Base-by-base conservation (phyloP, 2,113 vertebrate genomes). In the Miniopterus natalensis region DNA sequence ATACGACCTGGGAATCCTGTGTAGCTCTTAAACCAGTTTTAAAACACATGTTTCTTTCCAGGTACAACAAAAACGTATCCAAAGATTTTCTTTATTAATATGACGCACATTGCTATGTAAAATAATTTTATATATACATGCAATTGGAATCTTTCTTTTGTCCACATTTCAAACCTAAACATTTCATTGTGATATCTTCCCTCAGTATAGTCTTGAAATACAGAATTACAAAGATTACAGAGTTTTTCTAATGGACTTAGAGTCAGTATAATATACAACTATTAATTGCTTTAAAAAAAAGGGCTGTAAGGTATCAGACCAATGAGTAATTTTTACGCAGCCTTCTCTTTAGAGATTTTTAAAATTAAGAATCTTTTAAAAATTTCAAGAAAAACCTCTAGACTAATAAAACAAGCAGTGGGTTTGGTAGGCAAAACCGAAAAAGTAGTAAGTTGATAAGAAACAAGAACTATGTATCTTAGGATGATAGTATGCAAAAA, bases 311-410 rank as follows among this genome's bases (percentile, higher is more conserved):
- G 23, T 47, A 77, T 70, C 10, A 92, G 23, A 45, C 5, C 49
- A 88, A 42, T 21, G 45, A 71, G 40, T 57, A 94, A 93, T 90
- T 90, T 95, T 85, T n/a, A 83, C n/a, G 47, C 23, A 93, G 17
- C 3, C 4, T 85, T 83, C 66, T 87, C 90, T 68, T 49, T 47
- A 47, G 29, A 83, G 29, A 73, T 65, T 89, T 83, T 65, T 23
- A 40, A 94, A 93, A 68, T 75, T 31, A 88, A 83, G 47, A 1
- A 55, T 55, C 23, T 79, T 75, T 87, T 70, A 51, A 73, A 93
- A 90, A 61, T 84, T 92, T 73, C 40, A 21, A 63, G 66, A 17
- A 70, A 59, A 6, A 88, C 12, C 42, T 71, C 31, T 40, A 90
- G 5, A 40, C 21, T 78, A 71, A 66, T 73, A 81, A 59, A 94